Evolutionary conservation across 1,140 invertebrate species (phyloP), one percentile per base, ranked within the genome.

Genomic region (Acyrthosiphon pisum): DNA sequence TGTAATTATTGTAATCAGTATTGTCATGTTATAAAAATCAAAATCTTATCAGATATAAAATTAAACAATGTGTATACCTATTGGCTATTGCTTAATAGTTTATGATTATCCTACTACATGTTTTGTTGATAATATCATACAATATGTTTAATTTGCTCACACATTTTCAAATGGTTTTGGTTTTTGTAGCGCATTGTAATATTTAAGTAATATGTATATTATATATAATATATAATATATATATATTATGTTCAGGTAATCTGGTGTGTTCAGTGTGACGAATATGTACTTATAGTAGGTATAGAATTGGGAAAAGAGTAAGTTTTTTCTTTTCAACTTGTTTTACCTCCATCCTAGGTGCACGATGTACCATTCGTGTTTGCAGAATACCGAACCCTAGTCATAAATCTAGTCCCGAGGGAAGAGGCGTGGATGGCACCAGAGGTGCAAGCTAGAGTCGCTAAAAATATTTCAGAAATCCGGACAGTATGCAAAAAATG

Each of bases 391-490:
- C 30, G 11, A 53, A 41, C 18, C 3, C 22, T 41, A 35, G 22
- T 41, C 88, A 37, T 89, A 56, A 89, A 89, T 89, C 48, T 89
- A n/a, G 46, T 18, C 86, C n/a, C n/a, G 9, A 22, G 48, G n/a
- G 48, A 53, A 53, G 48, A 89, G 35, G 11, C 3, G 11, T 41
- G 0, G 35, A 35, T 23, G 35, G 18, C 30, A 4, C 86, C 84
- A 35, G 88, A 56, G n/a, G 87, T 89, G n/a, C n/a, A 53, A 53
- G 22, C 88, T 41, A 41, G 35, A 37, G 88, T 56, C 35, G 23
- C 48, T 56, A 89, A 89, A 89, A 53, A 89, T 56, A 89, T 56
- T 89, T 89, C n/a, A 53, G 35, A 56, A 89, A 89, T 89, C 88
- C 48, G 37, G 48, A 23, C 35, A 41, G 50, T 56, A 56, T 56